A percentile compares a stretch with the other conserved stretches of the same genome.
phyloP scores from a whole-genome alignment of 2,113 vertebrate species.

The Meleagris gallopavo region DNA sequence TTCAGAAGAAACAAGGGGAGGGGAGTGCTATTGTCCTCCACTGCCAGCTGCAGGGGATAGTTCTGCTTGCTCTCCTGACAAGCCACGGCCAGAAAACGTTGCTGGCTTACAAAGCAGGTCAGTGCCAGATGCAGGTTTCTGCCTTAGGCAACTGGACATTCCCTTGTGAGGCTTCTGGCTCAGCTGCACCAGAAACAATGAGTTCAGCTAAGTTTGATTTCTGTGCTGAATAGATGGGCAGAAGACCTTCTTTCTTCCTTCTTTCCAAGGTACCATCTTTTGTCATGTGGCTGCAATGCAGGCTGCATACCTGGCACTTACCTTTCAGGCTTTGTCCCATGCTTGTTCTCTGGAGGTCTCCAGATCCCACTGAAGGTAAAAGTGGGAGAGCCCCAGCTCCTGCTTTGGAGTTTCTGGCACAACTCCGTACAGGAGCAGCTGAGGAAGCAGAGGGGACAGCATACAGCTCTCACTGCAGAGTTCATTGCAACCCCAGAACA shows the following conservation, averaged over 20 bases:
- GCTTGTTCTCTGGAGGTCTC: neutral
- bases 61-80: neutral
- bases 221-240: neutral
- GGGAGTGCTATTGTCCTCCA: fast-evolving
- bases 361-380: neutral
- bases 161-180: fast-evolving
- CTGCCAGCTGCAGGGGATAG: neutral
- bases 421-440: neutral
- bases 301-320: neutral
- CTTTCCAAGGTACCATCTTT: neutral
- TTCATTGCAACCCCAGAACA: neutral
- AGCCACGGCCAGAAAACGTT: neutral
- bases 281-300: fast-evolving
- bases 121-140: neutral
- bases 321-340: neutral
- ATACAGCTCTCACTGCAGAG: neutral
- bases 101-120: neutral
- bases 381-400: fast-evolving
- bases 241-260: neutral
- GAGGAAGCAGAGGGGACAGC: neutral
- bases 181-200: fast-evolving
- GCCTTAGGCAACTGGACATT: fast-evolving
- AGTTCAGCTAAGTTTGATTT: neutral
- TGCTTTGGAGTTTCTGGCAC: fast-evolving
- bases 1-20: neutral